Percentiles rank a stretch among this genome's conserved stretches.
Conservation (phyloP, 2,797 vertebrate species). For the Mycteria americana region DNA sequence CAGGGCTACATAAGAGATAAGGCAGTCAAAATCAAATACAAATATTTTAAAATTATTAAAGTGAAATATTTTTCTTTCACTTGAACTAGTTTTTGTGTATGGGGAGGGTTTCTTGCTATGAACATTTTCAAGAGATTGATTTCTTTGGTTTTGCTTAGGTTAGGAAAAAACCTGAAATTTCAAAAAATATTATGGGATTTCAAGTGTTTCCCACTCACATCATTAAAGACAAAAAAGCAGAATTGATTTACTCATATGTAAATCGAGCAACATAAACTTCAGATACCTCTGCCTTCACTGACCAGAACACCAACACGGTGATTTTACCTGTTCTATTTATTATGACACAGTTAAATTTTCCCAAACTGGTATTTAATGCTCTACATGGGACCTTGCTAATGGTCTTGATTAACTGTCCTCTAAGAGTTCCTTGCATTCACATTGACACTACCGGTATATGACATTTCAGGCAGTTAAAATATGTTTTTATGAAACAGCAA, state of each 20-base stretch:
- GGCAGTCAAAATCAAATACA: not conserved
- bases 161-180: not conserved
- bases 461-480: not conserved
- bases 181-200: not conserved
- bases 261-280: not conserved
- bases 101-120: rapidly evolving
- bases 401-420: not conserved
- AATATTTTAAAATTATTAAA: not conserved
- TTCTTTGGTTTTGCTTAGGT: not conserved
- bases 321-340: not conserved
- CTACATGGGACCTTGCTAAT: not conserved
- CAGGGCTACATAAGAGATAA: not conserved
- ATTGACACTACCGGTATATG: not conserved
- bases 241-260: not conserved
- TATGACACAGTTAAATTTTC: not conserved
- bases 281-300: not conserved
- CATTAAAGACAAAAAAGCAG: not conserved
- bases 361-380: not conserved
- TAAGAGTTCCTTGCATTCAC: not conserved
- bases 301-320: not conserved
- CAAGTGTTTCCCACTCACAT: not conserved
- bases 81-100: not conserved
- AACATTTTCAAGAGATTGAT: not conserved
- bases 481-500: not conserved
- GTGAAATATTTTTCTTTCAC: not conserved